A percentile compares a stretch with the other conserved stretches of the same genome.
These are phyloP conservation scores for Caenorhabditis auriculariae DNA, from an alignment of 2,888 invertebrate genomes.

Conservation along the genomic window DNA sequence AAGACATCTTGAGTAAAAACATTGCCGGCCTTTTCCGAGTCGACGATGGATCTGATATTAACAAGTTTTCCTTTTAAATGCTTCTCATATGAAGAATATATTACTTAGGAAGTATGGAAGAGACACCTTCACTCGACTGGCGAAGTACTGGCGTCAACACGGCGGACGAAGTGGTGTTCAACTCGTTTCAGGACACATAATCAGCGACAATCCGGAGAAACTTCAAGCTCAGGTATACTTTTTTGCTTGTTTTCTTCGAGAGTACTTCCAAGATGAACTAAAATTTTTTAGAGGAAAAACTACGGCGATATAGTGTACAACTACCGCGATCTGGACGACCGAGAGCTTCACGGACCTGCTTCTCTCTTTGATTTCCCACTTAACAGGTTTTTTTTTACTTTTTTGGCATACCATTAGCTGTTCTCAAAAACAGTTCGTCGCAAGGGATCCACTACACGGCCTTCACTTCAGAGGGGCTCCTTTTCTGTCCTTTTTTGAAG, in stretches of 20 bases:
- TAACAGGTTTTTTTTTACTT: constrained; percentile 7
- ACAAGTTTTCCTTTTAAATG: constrained; percentile 10
- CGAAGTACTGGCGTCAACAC: constrained; percentile 28
- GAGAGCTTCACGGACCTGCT: constrained; percentile 22
- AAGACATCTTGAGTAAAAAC: constrained; percentile 48
- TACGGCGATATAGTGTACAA: constrained; percentile 42
- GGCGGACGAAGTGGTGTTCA: constrained; percentile 40
- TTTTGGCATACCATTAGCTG: neutral
- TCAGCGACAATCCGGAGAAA: constrained; percentile 23
- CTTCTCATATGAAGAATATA: neutral
- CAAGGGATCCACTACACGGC: constrained; percentile 47
- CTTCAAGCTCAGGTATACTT: constrained; percentile 23
- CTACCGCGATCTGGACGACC: constrained; percentile 27
- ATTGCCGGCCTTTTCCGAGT: constrained; percentile 59
- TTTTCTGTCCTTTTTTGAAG: constrained; percentile 42
- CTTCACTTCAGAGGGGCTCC: constrained; percentile 44
- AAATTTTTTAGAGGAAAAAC: constrained; percentile 13
- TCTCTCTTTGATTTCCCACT: constrained; percentile 16
- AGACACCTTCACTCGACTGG: constrained; percentile 35
- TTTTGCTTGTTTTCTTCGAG: neutral
- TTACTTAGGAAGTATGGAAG: constrained; percentile 27
- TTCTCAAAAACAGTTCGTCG: too few relatives aligned
- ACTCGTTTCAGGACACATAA: constrained; percentile 44
- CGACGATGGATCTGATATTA: constrained; percentile 35
- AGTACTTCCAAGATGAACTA: neutral